A percentile compares a stretch with the other conserved stretches of the same genome.
phyloP scores from a whole-genome alignment of 2,888 invertebrate genomes.

The Glyphotaelius pellucidus region DNA sequence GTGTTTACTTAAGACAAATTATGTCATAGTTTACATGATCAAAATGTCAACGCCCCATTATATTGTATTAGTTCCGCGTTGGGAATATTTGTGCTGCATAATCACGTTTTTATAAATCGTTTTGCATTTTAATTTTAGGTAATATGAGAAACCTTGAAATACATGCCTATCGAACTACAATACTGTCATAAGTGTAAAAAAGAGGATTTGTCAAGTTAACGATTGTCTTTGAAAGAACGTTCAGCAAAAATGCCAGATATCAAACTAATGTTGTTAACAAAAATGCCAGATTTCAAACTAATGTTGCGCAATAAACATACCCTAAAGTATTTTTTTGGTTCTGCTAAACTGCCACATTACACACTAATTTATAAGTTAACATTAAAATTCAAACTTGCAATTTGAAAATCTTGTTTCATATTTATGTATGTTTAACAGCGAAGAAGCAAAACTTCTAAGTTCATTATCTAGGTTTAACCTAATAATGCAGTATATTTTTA shows the following conservation, averaged over 20 bases:
- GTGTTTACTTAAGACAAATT: slow-evolving; percentile 39
- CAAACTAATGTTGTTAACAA: background rate
- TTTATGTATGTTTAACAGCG: background rate
- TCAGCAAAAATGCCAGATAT: background rate
- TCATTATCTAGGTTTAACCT: background rate
- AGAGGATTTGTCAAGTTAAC: too few species aligned
- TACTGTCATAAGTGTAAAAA: background rate
- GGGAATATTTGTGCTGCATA: background rate
- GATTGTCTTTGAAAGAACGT: background rate
- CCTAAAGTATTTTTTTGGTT: background rate
- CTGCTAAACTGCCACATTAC: background rate
- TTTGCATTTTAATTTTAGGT: background rate
- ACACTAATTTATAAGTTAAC: background rate
- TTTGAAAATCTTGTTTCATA: background rate
- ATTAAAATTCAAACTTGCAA: background rate
- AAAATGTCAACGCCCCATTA: slow-evolving; percentile 9
- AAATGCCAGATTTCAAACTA: background rate
- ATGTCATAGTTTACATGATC: slow-evolving; percentile 13
- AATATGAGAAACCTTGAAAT: background rate
- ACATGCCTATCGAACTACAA: background rate
- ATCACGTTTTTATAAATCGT: background rate
- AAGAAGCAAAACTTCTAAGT: background rate
- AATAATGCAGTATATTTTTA: background rate
- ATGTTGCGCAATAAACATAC: background rate
- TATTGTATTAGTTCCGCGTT: background rate